Conservation (phyloP, 2,888 invertebrate species). For the Sipha maydis region DNA sequence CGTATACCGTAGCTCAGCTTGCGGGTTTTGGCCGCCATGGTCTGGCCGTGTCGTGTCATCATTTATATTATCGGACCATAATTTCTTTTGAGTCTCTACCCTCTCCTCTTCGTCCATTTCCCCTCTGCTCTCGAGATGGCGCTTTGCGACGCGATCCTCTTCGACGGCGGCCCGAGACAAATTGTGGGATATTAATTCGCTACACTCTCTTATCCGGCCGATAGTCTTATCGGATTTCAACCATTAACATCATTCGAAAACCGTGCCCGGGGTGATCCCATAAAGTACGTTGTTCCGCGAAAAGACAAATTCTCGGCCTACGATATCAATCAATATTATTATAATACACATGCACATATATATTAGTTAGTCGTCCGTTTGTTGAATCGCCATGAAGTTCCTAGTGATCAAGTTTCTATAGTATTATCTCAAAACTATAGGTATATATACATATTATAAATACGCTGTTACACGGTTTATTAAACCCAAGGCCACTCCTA, state of each 20-base stretch:
- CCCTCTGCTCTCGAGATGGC: not conserved
- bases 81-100: conserved; percentile 39
- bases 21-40: conserved; percentile 36
- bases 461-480: not conserved
- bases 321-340: conserved; percentile 24
- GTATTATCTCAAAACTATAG: not conserved
- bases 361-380: too few relatives aligned
- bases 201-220: conserved; percentile 5
- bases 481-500: not conserved
- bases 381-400: not conserved
- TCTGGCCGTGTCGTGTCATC: conserved; percentile 61
- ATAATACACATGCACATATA: not conserved
- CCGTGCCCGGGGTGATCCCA: conserved; percentile 38
- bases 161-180: conserved; percentile 47
- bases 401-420: conserved; percentile 10
- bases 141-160: conserved; percentile 52
- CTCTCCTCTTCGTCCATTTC: not conserved
- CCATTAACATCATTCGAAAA: conserved; percentile 43
- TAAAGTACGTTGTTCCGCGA: not conserved
- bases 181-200: conserved; percentile 59
- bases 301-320: conserved; percentile 28
- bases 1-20: not conserved
- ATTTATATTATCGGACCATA: conserved; percentile 62
- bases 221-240: conserved; percentile 52
- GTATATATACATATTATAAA: not conserved